phyloP scores from a whole-genome alignment of 2,113 vertebrate genomes.

The Rostratula benghalensis region DNA sequence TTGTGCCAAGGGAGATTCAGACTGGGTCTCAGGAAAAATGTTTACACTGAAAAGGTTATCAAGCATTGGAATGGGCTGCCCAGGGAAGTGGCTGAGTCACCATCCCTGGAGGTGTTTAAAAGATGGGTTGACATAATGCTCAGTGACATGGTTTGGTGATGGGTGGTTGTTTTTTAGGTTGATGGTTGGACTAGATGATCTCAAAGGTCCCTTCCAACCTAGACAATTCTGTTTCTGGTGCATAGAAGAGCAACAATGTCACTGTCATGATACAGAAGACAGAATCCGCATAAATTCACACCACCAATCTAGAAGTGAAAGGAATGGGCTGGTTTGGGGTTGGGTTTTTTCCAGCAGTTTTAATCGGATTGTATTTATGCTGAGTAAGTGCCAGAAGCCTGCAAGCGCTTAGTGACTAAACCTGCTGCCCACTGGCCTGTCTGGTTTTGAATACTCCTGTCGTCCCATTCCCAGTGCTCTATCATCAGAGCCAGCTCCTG shows the following conservation, averaged over 20 bases:
- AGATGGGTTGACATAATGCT: too few relatives aligned
- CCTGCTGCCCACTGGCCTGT: neutral
- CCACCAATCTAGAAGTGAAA: neutral
- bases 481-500: neutral
- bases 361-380: neutral
- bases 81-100: too few relatives aligned
- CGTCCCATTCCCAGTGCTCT: rapidly evolving
- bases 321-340: neutral
- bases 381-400: neutral
- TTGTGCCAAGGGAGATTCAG: too few relatives aligned
- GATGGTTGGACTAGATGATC: too few relatives aligned
- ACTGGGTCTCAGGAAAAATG: too few relatives aligned
- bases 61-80: too few relatives aligned
- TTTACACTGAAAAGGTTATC: too few relatives aligned
- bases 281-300: neutral
- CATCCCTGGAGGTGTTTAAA: too few relatives aligned
- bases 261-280: neutral
- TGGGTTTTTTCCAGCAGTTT: neutral
- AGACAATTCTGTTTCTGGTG: neutral
- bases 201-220: too few relatives aligned
- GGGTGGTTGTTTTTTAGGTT: too few relatives aligned
- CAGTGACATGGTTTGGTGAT: too few relatives aligned
- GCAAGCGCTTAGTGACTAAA: neutral
- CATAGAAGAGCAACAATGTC: neutral
- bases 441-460: neutral